These are phyloP conservation scores for Poeciliopsis prolifica DNA, from an alignment of 2,113 vertebrate species.

Conservation along the genomic window DNA sequence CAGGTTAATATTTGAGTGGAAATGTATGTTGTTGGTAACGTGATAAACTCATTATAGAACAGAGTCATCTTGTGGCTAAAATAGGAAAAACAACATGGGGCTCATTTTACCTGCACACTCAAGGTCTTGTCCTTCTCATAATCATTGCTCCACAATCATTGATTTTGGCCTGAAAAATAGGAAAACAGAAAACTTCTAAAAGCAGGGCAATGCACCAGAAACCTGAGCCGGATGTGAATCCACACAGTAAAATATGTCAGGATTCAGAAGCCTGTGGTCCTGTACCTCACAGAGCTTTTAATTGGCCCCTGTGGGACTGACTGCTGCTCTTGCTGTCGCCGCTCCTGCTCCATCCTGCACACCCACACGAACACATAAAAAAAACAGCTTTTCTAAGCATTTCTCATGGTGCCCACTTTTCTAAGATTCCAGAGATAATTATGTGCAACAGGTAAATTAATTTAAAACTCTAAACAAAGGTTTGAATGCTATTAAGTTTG, in stretches of 20 bases:
- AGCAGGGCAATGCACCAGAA: accelerated
- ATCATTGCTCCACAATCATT: slow-evolving; percentile 62
- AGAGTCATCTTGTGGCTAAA: slow-evolving; percentile 9
- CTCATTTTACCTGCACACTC: slow-evolving; percentile 40
- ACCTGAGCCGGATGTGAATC: not conserved
- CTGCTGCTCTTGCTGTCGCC: slow-evolving; percentile 67
- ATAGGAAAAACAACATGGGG: not conserved
- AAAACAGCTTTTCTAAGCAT: not conserved
- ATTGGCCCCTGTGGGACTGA: slow-evolving; percentile 57
- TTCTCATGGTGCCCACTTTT: not conserved
- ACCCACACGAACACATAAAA: slow-evolving; percentile 35
- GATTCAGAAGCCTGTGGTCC: not conserved
- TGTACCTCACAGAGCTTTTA: slow-evolving; percentile 74
- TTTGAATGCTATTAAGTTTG: not conserved
- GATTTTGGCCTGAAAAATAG: slow-evolving; percentile 71
- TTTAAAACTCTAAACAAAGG: not conserved
- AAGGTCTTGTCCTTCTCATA: slow-evolving; percentile 33
- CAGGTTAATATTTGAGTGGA: not conserved
- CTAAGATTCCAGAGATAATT: not conserved
- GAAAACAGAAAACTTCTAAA: not conserved
- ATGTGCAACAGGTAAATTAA: not conserved
- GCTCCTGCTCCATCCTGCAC: slow-evolving; percentile 79
- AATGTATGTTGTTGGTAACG: accelerated
- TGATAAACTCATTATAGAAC: not conserved
- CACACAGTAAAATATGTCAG: not conserved